These are phyloP conservation scores for Caerostris extrusa DNA, from an alignment of 1,140 invertebrate species.

Conservation along the genomic window DNA sequence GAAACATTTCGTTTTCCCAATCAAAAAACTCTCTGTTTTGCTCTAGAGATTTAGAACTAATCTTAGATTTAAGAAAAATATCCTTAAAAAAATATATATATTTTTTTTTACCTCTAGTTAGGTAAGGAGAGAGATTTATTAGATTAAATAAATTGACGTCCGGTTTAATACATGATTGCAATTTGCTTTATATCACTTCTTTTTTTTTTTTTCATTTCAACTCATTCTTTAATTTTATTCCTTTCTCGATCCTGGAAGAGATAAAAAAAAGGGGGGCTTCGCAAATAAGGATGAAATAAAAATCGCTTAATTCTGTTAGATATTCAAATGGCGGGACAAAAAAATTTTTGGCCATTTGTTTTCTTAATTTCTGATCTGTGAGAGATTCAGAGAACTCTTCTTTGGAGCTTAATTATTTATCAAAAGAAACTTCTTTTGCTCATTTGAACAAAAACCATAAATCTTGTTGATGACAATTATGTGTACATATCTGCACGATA, in stretches of 20 bases:
- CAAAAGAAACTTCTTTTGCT: background rate
- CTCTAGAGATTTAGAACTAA: conserved; percentile 55
- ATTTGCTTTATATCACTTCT: background rate
- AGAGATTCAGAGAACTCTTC: background rate
- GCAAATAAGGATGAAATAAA: conserved; percentile 30
- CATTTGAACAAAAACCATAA: background rate
- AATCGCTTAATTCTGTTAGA: conserved; percentile 17
- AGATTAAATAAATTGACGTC: conserved; percentile 68
- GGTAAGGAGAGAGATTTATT: conserved; percentile 58
- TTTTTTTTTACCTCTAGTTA: background rate
- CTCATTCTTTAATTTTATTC: too few species aligned
- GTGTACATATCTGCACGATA: background rate
- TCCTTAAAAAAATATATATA: conserved; percentile 21
- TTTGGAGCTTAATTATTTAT: background rate
- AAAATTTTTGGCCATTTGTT: background rate
- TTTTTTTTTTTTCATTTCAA: background rate
- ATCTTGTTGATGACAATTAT: background rate
- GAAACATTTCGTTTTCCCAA: conserved; percentile 14
- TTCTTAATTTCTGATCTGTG: background rate
- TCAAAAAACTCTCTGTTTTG: conserved; percentile 29
- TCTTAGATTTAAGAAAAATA: conserved; percentile 27
- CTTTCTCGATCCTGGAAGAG: too few species aligned
- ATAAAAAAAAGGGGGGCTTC: background rate
- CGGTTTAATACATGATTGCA: conserved; percentile 52
- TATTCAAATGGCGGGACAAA: background rate